phyloP scores from a whole-genome alignment of 92 coral and sea anemone species.

The Anthopleura xanthogrammica region DNA sequence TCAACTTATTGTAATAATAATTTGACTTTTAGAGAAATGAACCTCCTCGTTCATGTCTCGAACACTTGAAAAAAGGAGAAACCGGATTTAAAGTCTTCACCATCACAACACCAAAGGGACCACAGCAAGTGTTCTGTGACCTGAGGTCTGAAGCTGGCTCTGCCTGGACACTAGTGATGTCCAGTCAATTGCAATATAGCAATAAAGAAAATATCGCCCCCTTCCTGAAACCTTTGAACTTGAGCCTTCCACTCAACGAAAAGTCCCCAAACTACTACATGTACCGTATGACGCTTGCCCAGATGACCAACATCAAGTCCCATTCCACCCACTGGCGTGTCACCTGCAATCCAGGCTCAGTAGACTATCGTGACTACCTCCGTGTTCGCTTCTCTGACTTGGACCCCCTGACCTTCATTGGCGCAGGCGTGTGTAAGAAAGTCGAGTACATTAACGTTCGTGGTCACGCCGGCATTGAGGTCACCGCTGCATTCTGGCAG shows the following conservation, averaged over 20 bases:
- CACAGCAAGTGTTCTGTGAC: constrained; percentile 38
- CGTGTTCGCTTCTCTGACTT: not conserved
- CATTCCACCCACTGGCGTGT: constrained; percentile 21
- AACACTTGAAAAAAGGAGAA: constrained; percentile 9
- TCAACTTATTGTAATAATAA: too few relatives aligned
- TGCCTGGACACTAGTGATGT: constrained; percentile 55
- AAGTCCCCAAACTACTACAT: constrained; percentile 12
- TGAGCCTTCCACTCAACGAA: constrained; percentile 6
- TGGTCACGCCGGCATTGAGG: constrained; percentile 6
- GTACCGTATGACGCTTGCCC: constrained; percentile 16
- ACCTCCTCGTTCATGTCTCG: not conserved
- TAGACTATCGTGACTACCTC: not conserved
- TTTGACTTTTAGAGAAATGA: not conserved
- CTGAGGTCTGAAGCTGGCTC: constrained; percentile 31
- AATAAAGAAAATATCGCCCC: not conserved
- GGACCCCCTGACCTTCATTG: constrained; percentile 1
- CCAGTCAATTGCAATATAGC: not conserved
- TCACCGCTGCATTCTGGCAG: constrained; percentile 19
- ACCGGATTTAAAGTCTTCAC: not conserved
- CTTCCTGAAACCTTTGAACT: not conserved
- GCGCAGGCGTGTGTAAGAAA: constrained; percentile 8
- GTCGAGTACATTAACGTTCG: constrained; percentile 18
- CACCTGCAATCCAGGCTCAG: not conserved
- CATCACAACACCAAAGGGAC: not conserved
- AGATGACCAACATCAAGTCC: constrained; percentile 3